Base-by-base conservation (phyloP, 2,797 vertebrate species). In the Tarsius wallacei region DNA sequence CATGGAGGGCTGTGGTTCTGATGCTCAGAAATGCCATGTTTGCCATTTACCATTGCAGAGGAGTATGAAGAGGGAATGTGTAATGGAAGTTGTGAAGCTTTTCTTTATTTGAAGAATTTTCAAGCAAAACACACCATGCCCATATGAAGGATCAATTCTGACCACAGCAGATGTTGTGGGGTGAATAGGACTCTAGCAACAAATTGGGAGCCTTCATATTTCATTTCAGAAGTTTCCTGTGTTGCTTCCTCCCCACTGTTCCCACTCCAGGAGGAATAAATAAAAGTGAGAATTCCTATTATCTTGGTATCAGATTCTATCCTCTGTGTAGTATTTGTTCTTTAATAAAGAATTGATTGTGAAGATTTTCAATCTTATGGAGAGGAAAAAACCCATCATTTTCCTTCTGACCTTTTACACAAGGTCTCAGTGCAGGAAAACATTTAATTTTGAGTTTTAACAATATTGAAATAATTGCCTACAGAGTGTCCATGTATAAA, bases 301-400 rank as follows among this genome's bases (percentile, higher is more conserved):
- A 83, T 76, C 19, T 93, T 78, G 22, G n/a, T 83, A 78, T 85
- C 55, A 86, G 66, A 82, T 51, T 80, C 53, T 83, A 42, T 61
- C 10, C 16, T 33, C n/a, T 87, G 1, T 51, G 7, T 31, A 93
- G 10, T 13, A 85, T 51, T 84, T 77, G 17, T 82, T 93, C 55
- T 96, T 93, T 95, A 93, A 85, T 92, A 74, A 94, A 88, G 21
- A 8, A 24, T 55, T 82, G 28, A 57, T 55, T 78, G 33, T 85
- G 74, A 31, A 7, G 28, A 2, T 5, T 93, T 94, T 96, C 76
- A 88, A 73, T 51, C 22, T 86, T 61, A 63, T 19, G 3, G 53
- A 16, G 5, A 64, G 77, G 78, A 47, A 63, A 86, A 97, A 81
- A 4, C 9, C 19, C 81, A 51, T 82, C 31, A 78, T 95, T 31